Conservation (phyloP, 1,140 invertebrate species). For the Brachionus calyciflorus region DNA sequence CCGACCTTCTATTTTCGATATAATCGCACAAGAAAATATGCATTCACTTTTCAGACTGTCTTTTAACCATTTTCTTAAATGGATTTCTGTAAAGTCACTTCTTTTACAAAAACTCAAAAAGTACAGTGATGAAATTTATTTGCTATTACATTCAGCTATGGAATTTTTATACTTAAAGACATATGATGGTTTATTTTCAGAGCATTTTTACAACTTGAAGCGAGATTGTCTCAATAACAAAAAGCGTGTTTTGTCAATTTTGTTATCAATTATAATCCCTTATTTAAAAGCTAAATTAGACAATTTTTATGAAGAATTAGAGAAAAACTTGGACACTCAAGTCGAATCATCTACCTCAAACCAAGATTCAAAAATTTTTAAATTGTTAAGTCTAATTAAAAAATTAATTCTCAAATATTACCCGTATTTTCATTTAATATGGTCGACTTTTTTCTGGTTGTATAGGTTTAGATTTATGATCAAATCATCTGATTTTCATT, state of each 20-base stretch:
- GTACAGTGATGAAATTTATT: conserved; percentile 3
- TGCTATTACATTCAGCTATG: conserved; percentile 13
- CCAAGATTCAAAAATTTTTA: not conserved
- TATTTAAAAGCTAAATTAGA: conserved; percentile 42
- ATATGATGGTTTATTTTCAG: conserved; percentile 19
- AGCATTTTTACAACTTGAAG: conserved; percentile 27
- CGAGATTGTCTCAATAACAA: not conserved
- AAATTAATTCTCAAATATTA: conserved; percentile 30
- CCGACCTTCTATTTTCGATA: conserved; percentile 28
- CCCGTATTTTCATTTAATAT: conserved; percentile 33
- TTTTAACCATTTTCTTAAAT: conserved; percentile 17
- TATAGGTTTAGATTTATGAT: conserved; percentile 35
- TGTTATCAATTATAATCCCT: conserved; percentile 17
- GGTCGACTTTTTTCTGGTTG: conserved; percentile 5
- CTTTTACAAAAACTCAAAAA: not conserved
- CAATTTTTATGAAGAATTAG: conserved; percentile 13
- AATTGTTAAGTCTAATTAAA: not conserved
- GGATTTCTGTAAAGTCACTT: not conserved
- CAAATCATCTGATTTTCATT: conserved; percentile 12
- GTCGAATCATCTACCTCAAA: not conserved
- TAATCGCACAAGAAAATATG: conserved; percentile 41
- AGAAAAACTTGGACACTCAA: not conserved
- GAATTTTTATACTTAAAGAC: conserved; percentile 26
- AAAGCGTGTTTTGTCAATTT: not conserved
- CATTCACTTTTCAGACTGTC: conserved; percentile 24